Percentiles rank a stretch among this genome's conserved stretches.
phyloP scores from a whole-genome alignment of 1,140 invertebrate genomes.

The Frieseomelitta varia region DNA sequence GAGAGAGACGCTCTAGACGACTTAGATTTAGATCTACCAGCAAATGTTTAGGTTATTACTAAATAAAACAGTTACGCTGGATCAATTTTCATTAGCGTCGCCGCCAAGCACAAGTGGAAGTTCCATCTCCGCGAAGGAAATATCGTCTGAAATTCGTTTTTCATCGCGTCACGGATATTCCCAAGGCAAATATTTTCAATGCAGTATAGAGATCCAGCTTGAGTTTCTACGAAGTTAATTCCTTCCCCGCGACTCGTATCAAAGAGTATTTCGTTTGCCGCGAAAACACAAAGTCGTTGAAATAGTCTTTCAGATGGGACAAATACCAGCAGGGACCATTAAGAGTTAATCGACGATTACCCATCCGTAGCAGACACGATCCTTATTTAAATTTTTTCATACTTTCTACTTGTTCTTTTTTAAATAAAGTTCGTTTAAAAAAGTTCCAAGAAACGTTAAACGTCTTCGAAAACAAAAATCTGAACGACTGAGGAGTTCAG shows the following conservation, averaged over 20 bases:
- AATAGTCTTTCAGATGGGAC: background rate
- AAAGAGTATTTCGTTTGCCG: background rate
- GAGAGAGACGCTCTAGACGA: background rate
- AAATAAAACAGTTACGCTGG: background rate
- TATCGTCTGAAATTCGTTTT: background rate
- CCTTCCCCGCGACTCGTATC: background rate
- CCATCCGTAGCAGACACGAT: background rate
- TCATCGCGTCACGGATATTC: background rate
- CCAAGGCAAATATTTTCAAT: constrained; percentile 15
- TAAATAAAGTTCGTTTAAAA: too few species aligned
- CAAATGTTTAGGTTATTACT: background rate
- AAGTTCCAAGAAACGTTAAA: background rate
- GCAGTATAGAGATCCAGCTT: background rate
- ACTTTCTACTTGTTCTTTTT: background rate
- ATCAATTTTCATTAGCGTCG: too few species aligned
- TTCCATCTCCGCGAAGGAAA: too few species aligned
- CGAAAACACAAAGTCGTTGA: constrained; percentile 16
- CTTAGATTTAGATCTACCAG: background rate
- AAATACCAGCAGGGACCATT: constrained; percentile 8
- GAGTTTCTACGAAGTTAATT: constrained; percentile 21
- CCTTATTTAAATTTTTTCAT: background rate
- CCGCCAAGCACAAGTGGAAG: too few species aligned
- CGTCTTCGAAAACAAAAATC: background rate
- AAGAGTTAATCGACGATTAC: constrained; percentile 15
- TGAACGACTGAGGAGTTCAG: background rate